Conservation (phyloP, 53 echinoderm and acorn worm genomes). For the Mesocentrotus franciscanus region DNA sequence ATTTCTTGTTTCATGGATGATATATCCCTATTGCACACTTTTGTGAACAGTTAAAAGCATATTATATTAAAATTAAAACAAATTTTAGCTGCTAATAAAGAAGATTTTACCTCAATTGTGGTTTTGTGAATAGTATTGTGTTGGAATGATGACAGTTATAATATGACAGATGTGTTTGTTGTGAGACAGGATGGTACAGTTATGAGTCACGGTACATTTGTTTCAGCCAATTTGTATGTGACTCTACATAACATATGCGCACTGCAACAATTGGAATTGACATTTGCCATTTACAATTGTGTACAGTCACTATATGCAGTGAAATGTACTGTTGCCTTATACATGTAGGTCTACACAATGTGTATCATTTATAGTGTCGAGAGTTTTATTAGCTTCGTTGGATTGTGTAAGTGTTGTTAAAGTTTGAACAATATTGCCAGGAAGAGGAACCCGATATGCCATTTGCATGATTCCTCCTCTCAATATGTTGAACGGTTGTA, state of each 20-base stretch:
- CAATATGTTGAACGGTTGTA: background rate
- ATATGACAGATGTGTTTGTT: background rate
- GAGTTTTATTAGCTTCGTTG: background rate
- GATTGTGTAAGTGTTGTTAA: background rate
- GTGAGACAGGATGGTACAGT: background rate
- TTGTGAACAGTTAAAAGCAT: too few species aligned
- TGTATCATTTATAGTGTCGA: background rate
- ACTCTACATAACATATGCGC: background rate
- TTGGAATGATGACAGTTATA: background rate
- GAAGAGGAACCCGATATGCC: background rate
- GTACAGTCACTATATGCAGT: background rate
- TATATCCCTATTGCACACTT: too few species aligned
- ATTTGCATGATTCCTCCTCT: background rate
- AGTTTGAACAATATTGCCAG: background rate
- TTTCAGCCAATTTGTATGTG: background rate
- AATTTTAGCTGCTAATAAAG: background rate
- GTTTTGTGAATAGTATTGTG: background rate
- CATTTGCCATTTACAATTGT: conserved; percentile 4
- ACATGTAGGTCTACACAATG: background rate
- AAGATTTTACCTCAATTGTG: background rate
- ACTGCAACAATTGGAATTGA: conserved; percentile 2
- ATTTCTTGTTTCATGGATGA: too few species aligned
- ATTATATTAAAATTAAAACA: background rate
- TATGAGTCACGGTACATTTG: conserved; percentile 9
- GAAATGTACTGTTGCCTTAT: background rate